Percentiles rank a stretch among this genome's conserved stretches.
Evolutionary conservation across 2,113 vertebrate genomes (phyloP).

Genomic region (Garra rufa): DNA sequence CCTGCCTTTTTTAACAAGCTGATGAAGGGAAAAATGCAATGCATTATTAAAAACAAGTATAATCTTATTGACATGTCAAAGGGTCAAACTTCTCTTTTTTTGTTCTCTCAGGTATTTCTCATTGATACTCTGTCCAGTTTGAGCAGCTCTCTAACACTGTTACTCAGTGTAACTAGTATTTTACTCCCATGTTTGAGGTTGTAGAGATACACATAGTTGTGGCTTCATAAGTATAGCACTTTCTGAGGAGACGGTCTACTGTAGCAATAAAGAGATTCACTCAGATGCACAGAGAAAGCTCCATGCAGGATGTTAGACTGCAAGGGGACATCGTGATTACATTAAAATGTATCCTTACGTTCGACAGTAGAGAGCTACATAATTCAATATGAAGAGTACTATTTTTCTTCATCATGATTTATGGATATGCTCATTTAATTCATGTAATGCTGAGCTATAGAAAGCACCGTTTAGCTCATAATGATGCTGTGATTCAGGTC

Average conservation of each 20-base stretch:
- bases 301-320: not conserved
- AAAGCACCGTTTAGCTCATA: not conserved
- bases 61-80: not conserved
- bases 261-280: not conserved
- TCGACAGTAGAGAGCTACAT: not conserved
- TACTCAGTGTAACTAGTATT: constrained; percentile 6
- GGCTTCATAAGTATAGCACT: constrained; percentile 30
- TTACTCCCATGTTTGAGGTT: constrained; percentile 29
- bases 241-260: constrained; percentile 12
- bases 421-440: constrained; percentile 29
- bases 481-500: constrained; percentile 31
- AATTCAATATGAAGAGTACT: not conserved
- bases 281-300: constrained; percentile 24
- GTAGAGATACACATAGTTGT: constrained; percentile 38
- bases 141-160: not conserved
- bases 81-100: not conserved
- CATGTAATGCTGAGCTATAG: not conserved
- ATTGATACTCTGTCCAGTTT: not conserved
- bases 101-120: not conserved
- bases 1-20: not conserved
- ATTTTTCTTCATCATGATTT: not conserved
- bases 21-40: not conserved
- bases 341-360: not conserved
- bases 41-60: not conserved
- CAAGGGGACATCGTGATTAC: not conserved